Evolutionary conservation across 2,888 invertebrate genomes (phyloP), one percentile per base, ranked within the genome.

Genomic region (Crepidodera aurea): DNA sequence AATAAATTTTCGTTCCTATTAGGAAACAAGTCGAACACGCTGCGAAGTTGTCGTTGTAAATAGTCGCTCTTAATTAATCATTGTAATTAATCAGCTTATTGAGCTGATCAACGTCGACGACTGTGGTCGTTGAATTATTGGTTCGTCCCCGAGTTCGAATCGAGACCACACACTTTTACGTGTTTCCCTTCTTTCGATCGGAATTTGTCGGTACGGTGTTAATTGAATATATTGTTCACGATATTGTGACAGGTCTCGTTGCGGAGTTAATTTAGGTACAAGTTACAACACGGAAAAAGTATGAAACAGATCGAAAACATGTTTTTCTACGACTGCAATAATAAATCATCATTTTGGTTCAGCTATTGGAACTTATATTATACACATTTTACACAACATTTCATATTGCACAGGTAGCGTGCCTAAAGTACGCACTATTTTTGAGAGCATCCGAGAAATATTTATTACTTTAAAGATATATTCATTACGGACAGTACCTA

Each of bases 51-150:
- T 59, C 65, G 58, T 55, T 63, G 60, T 59, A 59, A 63, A 65
- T 65, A 62, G 58, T 57, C 48, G 44, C 58, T 63, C 58, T 63
- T 65, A 67, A 67, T 67, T 67, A 64, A 66, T 68, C 66, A 62
- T 54, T 55, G 48, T 64, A 68, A 68, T 68, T 68, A 68, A 66
- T 66, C 62, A 59, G 59, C 42, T 55, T 65, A 62, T 64, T 57
- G 16, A 40, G 57, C 60, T 57, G 60, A 63, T 67, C 60, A 63
- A 56, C 50, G 55, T 53, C 53, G 40, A 27, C 53, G 53, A 25
- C 53, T 53, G 53, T 53, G 53, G 60, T 48, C 39, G 51, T 56
- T 60, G 48, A 64, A 29, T 62, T 60, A 59, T 57, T 42, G 59
- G 25, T 13, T 59, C 32, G 50, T 19, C 53, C n/a, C 34, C 13